Conservation (phyloP, 1,140 invertebrate species). For the Eumaeus atala region DNA sequence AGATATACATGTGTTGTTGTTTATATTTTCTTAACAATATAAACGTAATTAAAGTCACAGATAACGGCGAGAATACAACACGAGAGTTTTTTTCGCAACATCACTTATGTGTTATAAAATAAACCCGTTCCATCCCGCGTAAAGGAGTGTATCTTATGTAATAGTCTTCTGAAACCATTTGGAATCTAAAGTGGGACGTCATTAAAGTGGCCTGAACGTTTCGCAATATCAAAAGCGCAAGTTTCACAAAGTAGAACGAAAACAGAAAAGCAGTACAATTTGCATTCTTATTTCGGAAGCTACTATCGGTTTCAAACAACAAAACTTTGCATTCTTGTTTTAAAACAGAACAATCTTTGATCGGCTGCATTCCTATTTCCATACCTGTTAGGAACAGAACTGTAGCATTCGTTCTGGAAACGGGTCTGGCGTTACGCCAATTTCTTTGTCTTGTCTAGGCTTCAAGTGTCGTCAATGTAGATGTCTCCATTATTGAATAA, state of each 20-base stretch:
- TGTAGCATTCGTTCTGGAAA: slow-evolving; percentile 29
- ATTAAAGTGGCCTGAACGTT: slow-evolving; percentile 41
- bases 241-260: slow-evolving; percentile 30
- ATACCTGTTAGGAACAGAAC: slow-evolving; percentile 29
- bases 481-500: slow-evolving; percentile 45
- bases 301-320: slow-evolving; percentile 45
- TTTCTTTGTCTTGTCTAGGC: slow-evolving; percentile 61
- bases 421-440: slow-evolving; percentile 51
- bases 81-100: too few relatives aligned
- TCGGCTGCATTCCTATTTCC: slow-evolving; percentile 43
- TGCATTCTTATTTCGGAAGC: slow-evolving; percentile 54
- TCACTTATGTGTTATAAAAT: too few relatives aligned
- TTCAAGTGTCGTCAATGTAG: slow-evolving; percentile 46
- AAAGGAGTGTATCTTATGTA: neutral
- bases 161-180: slow-evolving; percentile 11
- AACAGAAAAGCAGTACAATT: slow-evolving; percentile 42
- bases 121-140: neutral
- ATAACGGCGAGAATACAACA: too few relatives aligned
- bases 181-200: slow-evolving; percentile 25
- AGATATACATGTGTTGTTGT: too few relatives aligned
- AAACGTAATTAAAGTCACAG: too few relatives aligned
- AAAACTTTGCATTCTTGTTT: slow-evolving; percentile 52
- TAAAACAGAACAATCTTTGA: slow-evolving; percentile 58
- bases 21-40: too few relatives aligned
- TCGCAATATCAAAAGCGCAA: slow-evolving; percentile 34